A percentile compares a stretch with the other conserved stretches of the same genome.
These are phyloP conservation scores for Prionailurus viverrinus DNA, from an alignment of 2,113 vertebrate genomes.

Conservation along the genomic window DNA sequence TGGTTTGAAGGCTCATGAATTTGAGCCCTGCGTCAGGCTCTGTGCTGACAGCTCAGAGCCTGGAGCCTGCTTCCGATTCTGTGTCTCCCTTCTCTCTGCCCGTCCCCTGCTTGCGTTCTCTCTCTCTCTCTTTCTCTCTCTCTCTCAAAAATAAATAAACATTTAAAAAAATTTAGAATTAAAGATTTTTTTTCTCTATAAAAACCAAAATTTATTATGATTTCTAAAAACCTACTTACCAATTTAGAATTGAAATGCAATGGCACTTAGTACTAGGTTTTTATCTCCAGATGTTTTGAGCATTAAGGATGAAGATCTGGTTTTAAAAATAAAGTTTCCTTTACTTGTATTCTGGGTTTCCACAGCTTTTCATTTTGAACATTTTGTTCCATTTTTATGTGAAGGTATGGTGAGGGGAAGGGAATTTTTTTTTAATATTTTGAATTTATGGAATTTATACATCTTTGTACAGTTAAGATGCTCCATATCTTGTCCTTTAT, in stretches of 20 bases:
- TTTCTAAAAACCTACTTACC: slow-evolving; percentile 25
- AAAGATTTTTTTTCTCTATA: neutral
- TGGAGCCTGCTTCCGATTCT: no score
- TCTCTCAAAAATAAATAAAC: no score
- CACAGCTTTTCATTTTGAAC: neutral
- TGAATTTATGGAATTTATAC: neutral
- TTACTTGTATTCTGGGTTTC: neutral
- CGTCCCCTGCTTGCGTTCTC: no score
- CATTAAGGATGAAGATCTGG: neutral
- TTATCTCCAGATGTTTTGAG: neutral
- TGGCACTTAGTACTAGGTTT: neutral
- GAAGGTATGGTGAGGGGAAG: neutral
- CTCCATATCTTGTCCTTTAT: neutral
- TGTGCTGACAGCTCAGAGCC: no score
- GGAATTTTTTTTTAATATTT: neutral
- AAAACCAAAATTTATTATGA: neutral
- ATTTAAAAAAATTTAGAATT: no score
- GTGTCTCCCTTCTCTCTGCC: no score
- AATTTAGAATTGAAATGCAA: neutral
- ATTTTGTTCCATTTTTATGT: neutral
- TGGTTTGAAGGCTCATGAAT: no score
- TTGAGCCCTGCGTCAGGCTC: no score
- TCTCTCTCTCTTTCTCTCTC: no score
- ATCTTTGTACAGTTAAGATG: neutral
- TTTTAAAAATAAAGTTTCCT: slow-evolving; percentile 23